Base-by-base conservation (phyloP, 2,888 invertebrate genomes). In the Elegia similella region DNA sequence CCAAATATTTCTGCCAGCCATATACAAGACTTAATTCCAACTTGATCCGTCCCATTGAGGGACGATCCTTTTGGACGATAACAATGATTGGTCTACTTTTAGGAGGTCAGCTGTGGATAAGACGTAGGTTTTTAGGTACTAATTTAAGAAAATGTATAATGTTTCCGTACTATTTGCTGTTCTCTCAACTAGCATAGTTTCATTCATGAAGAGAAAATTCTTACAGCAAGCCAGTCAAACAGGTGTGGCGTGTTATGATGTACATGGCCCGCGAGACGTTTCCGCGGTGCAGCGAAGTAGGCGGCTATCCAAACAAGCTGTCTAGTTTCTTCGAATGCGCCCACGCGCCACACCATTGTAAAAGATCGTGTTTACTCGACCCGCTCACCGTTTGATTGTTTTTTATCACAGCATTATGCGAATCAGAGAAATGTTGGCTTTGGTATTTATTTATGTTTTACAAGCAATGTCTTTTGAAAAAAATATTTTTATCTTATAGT, bases 311-410 rank as follows among this genome's bases (percentile, higher is more conserved):
- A 48, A 48, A 48, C 30, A 48, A 30, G 6, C 30, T 7, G 13
- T 48, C 47, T 48, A 30, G 47, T 48, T 13, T 15, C 23, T 53
- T 48, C 43, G 30, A 53, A 42, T 58, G 42, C 48, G 43, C 43
- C 12, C 54, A 42, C 42, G 48, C 50, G 23, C 8, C 23, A 30
- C 54, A 54, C 13, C 54, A 23, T 42, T 43, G 42, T 50, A 43
- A 30, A 54, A 54, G 34, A 17, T 42, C 10, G 13, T 17, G 17
- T 54, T 50, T 50, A 16, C 2, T 34, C 6, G 3, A n/a, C 7
- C 38, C 50, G 34, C 5, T 12, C 17, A 23, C 8, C 10, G 16
- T 50, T 16, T 50, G 34, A 38, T 50, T 32, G 48, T 13, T 50
- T 7, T n/a, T 15, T 17, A 46, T 38, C 38, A 38, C 38, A 38